Evolutionary conservation across 2,113 vertebrate species (phyloP), one percentile per base, ranked within the genome.

Genomic region (Origma solitaria): DNA sequence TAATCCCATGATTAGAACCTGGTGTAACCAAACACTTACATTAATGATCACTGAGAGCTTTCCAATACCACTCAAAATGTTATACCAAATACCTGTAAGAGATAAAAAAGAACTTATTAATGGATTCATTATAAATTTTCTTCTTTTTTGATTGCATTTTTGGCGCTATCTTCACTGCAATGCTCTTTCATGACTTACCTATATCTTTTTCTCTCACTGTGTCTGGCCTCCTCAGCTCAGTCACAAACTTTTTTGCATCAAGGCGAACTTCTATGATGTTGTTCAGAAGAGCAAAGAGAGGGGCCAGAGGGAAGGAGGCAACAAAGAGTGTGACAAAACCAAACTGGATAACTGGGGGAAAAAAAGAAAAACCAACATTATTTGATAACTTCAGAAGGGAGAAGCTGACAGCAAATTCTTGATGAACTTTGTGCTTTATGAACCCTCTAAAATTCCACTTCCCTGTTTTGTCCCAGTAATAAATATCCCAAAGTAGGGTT

Each of bases 31-130:
- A 75, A 78, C 97, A 99, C 99, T 99, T 98, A 99, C 99, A 89
- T 99, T 99, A 97, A 99, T 99, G 97, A 99, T 99, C 91, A 99
- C 99, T 60, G 99, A 99, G 96, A 99, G 99, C 96, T 99, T 99
- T 97, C 99, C 99, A 89, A 99, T 99, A 78, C 99, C 98, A 82
- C 98, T 99, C 91, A 99, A 98, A 97, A 99, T 99, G 97, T 99
- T 98, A 98, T 98, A 99, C 99, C 99, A 99, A 98, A 99, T 99
- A 89, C 99, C 99, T 99, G 98, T 16, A 97, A 97, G 45, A 87
- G 37, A 96, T 96, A 94, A 49, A 90, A 8, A 23, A 94, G 38
- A 69, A 13, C 4, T 72, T 49, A 57, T 79, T 86, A 76, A 68
- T 37, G 10, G 11, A 14, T 23, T 85, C 10, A 8, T 13, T 62